phyloP scores from a whole-genome alignment of 2,797 vertebrate species.

The Tapirus indicus region DNA sequence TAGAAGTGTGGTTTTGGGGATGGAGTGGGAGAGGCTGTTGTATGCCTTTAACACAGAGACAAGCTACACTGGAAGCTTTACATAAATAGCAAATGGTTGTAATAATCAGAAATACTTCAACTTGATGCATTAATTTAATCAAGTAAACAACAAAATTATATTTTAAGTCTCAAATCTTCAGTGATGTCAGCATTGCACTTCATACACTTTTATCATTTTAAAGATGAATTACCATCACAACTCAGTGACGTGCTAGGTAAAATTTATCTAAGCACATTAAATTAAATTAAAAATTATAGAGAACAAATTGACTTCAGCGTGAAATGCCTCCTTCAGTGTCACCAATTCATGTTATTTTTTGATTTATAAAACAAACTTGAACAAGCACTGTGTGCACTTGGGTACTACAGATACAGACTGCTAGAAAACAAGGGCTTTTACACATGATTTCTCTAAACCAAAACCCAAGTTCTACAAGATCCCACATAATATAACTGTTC shows the following conservation, averaged over 20 bases:
- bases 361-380: constrained; percentile 10
- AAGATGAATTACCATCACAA: constrained; percentile 49
- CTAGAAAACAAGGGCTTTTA: constrained; percentile 50
- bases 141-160: constrained; percentile 41
- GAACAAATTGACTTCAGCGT: constrained; percentile 31
- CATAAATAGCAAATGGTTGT: background rate
- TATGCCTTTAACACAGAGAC: background rate
- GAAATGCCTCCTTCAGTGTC: constrained; percentile 61
- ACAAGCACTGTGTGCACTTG: background rate
- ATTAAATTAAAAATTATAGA: constrained; percentile 15
- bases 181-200: constrained; percentile 18
- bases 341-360: constrained; percentile 13
- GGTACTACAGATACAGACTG: background rate
- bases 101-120: background rate
- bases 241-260: background rate
- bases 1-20: background rate
- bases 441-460: constrained; percentile 25
- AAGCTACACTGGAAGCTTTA: background rate
- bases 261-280: constrained; percentile 14
- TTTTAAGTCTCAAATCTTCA: constrained; percentile 54
- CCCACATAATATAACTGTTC: constrained; percentile 64
- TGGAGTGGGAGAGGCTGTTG: background rate
- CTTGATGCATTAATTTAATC: background rate
- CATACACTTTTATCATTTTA: constrained; percentile 40
- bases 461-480: background rate